Evolutionary conservation across 1,140 invertebrate genomes (phyloP).

Genomic region (Frieseomelitta varia): DNA sequence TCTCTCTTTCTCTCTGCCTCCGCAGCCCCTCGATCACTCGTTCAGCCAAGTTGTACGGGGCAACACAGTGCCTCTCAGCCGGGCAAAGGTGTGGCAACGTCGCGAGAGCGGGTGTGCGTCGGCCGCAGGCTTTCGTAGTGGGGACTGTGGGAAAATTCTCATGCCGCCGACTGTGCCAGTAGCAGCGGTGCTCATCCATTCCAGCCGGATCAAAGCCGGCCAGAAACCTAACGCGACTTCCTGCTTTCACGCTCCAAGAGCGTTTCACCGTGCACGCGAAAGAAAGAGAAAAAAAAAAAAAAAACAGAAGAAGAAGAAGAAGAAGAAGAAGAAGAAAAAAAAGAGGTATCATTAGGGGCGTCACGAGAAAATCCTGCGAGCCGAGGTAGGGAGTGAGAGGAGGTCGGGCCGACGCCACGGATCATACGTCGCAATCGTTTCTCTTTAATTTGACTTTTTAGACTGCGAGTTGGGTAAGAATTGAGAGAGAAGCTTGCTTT

Average conservation of each 20-base stretch:
- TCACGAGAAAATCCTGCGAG: conserved; percentile 40
- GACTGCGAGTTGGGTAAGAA: no score
- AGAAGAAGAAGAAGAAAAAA: neutral
- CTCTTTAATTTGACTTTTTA: no score
- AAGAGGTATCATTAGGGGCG: conserved; percentile 45
- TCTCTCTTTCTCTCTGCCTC: no score
- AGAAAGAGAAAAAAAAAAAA: neutral
- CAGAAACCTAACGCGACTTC: conserved; percentile 59
- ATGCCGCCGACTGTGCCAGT: conserved; percentile 76
- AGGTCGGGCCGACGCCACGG: neutral
- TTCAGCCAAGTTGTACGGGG: neutral
- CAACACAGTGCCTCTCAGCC: conserved; percentile 67
- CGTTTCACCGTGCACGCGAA: conserved; percentile 57
- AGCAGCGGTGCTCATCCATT: conserved; percentile 73
- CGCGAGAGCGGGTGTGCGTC: conserved; percentile 78
- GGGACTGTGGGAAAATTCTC: conserved; percentile 82
- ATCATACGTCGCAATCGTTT: no score
- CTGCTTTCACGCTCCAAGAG: conserved; percentile 72
- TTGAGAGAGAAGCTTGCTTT: no score
- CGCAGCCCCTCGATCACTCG: neutral
- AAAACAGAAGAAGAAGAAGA: no score
- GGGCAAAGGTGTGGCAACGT: conserved; percentile 79
- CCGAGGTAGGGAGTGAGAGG: neutral
- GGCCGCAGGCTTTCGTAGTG: conserved; percentile 70
- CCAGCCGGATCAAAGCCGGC: neutral